Conservation (phyloP, 1,140 invertebrate species). For the Cydia splendana region DNA sequence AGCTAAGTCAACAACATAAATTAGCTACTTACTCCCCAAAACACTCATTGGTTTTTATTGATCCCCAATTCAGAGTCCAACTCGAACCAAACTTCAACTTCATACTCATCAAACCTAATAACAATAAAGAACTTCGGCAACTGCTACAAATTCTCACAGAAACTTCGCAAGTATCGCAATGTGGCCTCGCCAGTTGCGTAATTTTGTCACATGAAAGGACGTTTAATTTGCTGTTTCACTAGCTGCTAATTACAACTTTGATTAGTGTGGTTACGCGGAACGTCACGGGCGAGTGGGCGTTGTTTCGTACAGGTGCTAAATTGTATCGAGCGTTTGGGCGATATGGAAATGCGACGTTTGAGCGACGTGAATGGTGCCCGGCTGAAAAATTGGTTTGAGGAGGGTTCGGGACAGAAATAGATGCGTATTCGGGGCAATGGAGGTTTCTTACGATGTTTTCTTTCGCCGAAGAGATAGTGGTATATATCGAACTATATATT, state of each 20-base stretch:
- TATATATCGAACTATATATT: too few relatives aligned
- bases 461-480: background rate
- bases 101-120: conserved; percentile 35
- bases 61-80: background rate
- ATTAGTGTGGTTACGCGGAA: conserved; percentile 61
- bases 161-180: conserved; percentile 30
- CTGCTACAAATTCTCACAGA: conserved; percentile 36
- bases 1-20: background rate
- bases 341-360: conserved; percentile 4
- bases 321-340: conserved; percentile 17
- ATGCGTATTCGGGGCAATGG: background rate
- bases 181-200: conserved; percentile 36
- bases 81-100: background rate
- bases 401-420: background rate
- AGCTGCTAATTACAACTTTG: conserved; percentile 74
- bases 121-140: conserved; percentile 35
- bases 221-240: conserved; percentile 73
- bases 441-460: conserved; percentile 4
- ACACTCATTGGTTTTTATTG: background rate
- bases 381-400: too few relatives aligned
- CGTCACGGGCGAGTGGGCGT: conserved; percentile 41
- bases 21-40: background rate
- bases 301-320: conserved; percentile 18
- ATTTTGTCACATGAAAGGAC: conserved; percentile 68
- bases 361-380: background rate